Evolutionary conservation across 2,888 invertebrate genomes (phyloP).

Genomic region (Oxytorus armatus): DNA sequence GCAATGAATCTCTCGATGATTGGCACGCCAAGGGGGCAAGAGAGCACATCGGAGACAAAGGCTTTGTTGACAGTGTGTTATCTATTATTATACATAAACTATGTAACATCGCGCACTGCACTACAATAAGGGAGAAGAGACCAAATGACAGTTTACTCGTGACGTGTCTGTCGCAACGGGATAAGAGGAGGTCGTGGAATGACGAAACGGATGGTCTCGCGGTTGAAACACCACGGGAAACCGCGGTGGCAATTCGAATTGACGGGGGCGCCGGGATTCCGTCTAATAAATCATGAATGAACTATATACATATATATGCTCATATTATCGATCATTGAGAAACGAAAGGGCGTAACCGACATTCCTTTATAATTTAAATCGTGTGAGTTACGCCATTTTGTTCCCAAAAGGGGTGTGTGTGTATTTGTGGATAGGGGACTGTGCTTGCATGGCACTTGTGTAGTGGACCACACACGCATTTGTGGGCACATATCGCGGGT

Average conservation of each 20-base stretch:
- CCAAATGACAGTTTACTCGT: slow-evolving; percentile 42
- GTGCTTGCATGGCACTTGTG: slow-evolving; percentile 16
- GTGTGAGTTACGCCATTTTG: background rate
- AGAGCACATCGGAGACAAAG: slow-evolving; percentile 33
- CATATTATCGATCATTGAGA: background rate
- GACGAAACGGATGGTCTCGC: slow-evolving; percentile 41
- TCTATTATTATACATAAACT: slow-evolving; percentile 17
- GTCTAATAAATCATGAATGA: slow-evolving; percentile 72
- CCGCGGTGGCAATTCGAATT: slow-evolving; percentile 65
- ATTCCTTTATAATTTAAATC: background rate
- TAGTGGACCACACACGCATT: slow-evolving; percentile 35
- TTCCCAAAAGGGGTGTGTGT: too few species aligned
- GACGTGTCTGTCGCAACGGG: slow-evolving; percentile 23
- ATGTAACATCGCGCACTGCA: background rate
- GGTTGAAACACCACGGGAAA: slow-evolving; percentile 61
- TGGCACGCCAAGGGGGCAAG: slow-evolving; percentile 1
- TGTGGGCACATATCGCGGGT: slow-evolving; percentile 20
- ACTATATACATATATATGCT: slow-evolving; percentile 41
- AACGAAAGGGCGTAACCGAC: background rate
- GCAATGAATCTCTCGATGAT: slow-evolving; percentile 21
- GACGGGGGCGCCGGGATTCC: slow-evolving; percentile 61
- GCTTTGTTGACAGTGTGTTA: slow-evolving; percentile 16
- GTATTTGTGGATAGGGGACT: background rate
- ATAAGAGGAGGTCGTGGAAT: background rate
- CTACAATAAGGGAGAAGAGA: slow-evolving; percentile 22